Conservation (phyloP, 2,888 invertebrate species). For the Oscheius onirici region DNA sequence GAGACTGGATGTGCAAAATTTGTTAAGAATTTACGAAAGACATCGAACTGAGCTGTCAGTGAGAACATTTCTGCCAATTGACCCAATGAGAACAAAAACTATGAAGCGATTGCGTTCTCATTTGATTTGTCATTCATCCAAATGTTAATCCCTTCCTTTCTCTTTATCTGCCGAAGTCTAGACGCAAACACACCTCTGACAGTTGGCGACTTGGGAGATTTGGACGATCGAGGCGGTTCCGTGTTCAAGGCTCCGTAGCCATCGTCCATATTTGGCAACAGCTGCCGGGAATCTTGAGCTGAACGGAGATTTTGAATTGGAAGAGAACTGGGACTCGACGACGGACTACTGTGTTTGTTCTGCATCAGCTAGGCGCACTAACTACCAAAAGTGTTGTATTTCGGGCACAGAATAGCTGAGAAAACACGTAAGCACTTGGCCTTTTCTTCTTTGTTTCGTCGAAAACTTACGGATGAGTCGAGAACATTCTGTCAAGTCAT, state of each 20-base stretch:
- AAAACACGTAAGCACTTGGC: not conserved
- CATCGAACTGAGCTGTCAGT: too few relatives aligned
- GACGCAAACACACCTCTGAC: not conserved
- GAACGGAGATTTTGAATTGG: not conserved
- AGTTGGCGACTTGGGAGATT: constrained; percentile 7
- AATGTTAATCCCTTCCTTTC: too few relatives aligned
- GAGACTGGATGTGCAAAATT: too few relatives aligned
- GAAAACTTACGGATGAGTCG: not conserved
- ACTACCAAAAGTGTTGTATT: constrained; percentile 25
- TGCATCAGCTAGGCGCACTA: constrained; percentile 17
- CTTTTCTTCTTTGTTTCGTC: not conserved
- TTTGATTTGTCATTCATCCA: too few relatives aligned
- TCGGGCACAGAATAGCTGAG: not conserved
- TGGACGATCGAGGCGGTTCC: constrained; percentile 5
- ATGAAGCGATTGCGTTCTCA: too few relatives aligned
- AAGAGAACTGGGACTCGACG: not conserved
- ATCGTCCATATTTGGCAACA: constrained; percentile 29
- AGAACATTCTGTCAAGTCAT: not conserved
- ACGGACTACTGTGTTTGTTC: constrained; percentile 18
- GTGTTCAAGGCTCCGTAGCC: constrained; percentile 25
- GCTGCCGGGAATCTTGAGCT: constrained; percentile 27
- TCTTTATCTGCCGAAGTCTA: too few relatives aligned
- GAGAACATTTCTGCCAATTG: too few relatives aligned
- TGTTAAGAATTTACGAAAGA: too few relatives aligned
- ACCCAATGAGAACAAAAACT: too few relatives aligned